phyloP scores from a whole-genome alignment of 2,113 vertebrate species.

The Oxyura jamaicensis region DNA sequence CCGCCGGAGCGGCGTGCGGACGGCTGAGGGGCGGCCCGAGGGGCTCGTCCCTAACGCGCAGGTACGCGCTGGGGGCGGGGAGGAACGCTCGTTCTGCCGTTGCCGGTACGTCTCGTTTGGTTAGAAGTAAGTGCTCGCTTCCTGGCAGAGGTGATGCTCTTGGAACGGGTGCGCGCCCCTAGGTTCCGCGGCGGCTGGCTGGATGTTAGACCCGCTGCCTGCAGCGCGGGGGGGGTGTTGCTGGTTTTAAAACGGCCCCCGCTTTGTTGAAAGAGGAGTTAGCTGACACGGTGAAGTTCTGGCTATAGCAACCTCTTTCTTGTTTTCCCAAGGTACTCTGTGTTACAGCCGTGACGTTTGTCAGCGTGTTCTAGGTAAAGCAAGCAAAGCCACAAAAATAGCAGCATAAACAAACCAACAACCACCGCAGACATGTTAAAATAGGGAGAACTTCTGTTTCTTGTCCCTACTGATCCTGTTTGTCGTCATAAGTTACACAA shows the following conservation, averaged over 20 bases:
- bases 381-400: not conserved
- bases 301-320: not conserved
- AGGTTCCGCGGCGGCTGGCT: too few species aligned
- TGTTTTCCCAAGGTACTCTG: rapidly evolving
- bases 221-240: too few species aligned
- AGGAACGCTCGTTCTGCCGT: rapidly evolving
- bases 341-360: not conserved
- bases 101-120: not conserved
- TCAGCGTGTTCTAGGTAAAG: not conserved
- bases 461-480: rapidly evolving
- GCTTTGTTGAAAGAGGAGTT: not conserved
- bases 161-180: not conserved
- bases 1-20: rapidly evolving
- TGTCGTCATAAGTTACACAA: not conserved
- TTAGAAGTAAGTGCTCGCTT: rapidly evolving
- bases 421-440: not conserved
- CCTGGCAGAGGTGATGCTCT: not conserved
- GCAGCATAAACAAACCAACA: too few species aligned
- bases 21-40: not conserved
- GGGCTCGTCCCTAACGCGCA: rapidly evolving
- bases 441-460: not conserved
- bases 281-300: not conserved
- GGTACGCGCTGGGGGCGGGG: rapidly evolving
- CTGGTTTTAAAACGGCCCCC: not conserved
- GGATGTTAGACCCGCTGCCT: not conserved